Percentiles rank a stretch among this genome's conserved stretches.
These are phyloP conservation scores for Himantopus leucocephalus DNA, from an alignment of 2,113 vertebrate species.

Conservation along the genomic window DNA sequence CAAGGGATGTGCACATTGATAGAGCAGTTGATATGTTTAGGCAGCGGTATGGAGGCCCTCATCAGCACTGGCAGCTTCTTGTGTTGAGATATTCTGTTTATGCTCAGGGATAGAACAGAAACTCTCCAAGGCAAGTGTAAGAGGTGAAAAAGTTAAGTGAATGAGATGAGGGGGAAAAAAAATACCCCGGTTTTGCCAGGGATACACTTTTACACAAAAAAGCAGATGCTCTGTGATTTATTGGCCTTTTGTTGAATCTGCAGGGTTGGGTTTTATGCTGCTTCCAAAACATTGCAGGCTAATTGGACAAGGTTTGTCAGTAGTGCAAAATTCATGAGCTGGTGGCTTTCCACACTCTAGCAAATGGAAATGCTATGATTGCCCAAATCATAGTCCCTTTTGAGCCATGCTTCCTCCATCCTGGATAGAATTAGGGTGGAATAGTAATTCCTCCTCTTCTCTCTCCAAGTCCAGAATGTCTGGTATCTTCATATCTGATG, in stretches of 20 bases:
- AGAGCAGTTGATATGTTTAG: background rate
- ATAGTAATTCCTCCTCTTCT: background rate
- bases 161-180: background rate
- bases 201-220: background rate
- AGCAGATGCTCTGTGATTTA: background rate
- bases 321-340: background rate
- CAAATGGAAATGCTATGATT: background rate
- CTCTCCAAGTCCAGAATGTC: background rate
- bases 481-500: background rate
- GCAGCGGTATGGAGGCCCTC: background rate
- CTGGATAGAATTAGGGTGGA: background rate
- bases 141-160: background rate
- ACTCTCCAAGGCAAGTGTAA: background rate
- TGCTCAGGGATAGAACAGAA: background rate
- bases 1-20: background rate
- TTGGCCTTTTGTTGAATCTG: background rate
- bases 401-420: background rate
- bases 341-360: background rate
- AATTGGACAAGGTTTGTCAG: background rate
- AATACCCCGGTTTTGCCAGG: background rate
- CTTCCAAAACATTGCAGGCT: accelerated
- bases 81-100: background rate
- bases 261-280: background rate
- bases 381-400: background rate
- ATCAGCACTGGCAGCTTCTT: background rate